Base-by-base conservation (phyloP, 1,140 invertebrate genomes). In the Hylyphantes graminicola region DNA sequence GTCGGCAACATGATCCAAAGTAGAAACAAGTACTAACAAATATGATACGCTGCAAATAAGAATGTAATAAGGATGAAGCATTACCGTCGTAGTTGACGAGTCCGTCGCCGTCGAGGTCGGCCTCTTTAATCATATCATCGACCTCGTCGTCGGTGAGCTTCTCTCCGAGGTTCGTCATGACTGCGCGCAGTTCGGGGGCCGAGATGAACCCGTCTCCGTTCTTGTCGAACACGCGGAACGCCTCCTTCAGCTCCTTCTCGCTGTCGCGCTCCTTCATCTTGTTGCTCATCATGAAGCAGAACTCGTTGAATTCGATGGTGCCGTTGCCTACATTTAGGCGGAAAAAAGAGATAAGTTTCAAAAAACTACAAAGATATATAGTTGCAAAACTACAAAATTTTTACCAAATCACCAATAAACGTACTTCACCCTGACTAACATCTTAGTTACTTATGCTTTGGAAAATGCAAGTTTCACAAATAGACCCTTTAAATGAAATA, bases 171-270 rank as follows among this genome's bases (percentile, higher is more conserved):
- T 91, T 90, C 7, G 90, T 90, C 89, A 90, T 89, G 65, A 90
- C 89, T 21, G 88, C 86, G n/a, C 89, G 59, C 53, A 88, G 80
- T 57, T 89, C 84, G 8, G 78, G 70, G 12, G 90, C 90, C 9
- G 89, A 90, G 67, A 90, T 90, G 67, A 88, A 90, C 35, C 90
- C 96, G 87, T 96, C 95, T 87, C 96, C 96, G 89, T 97, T 95
- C 90, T 96, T 96, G 90, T 97, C 96, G 88, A 97, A 97, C 59
- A 96, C 94, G 79, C 90, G 94, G 91, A 96, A 96, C 76, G 95
- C 95, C 90, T 96, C 95, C 87, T 94, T 93, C 59, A 91, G 90
- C 63, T 83, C 91, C 74, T 91, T 90, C 82, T 92, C 90, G 53
- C 87, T 88, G 87, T 91, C 91, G 12, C 89, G 89, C 67, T 92